These are phyloP conservation scores for Aethina tumida DNA, from an alignment of 1,140 invertebrate species.

Conservation along the genomic window DNA sequence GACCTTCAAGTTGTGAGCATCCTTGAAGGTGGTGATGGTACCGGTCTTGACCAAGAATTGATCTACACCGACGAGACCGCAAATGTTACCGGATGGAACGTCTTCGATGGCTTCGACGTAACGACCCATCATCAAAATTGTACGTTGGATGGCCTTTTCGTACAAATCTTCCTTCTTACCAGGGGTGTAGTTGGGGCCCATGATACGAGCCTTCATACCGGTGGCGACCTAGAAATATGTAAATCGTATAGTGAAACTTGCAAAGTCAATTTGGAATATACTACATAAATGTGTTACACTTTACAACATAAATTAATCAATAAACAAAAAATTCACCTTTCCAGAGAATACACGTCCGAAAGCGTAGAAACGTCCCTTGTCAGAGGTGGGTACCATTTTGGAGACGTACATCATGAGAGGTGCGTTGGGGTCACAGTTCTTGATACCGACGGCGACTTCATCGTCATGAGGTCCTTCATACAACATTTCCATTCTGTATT, in stretches of 20 bases:
- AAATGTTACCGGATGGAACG: slow-evolving; percentile 99
- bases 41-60: slow-evolving; percentile 99
- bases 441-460: slow-evolving; percentile 77
- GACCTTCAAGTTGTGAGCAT: slow-evolving; percentile 98
- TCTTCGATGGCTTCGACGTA: slow-evolving; percentile 99
- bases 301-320: too few species aligned
- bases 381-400: slow-evolving; percentile 99
- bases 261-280: too few species aligned
- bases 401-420: slow-evolving; percentile 99
- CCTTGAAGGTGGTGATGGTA: slow-evolving; percentile 97
- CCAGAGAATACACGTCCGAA: slow-evolving; percentile 99
- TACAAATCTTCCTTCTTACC: slow-evolving; percentile 99
- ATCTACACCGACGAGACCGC: slow-evolving; percentile 98
- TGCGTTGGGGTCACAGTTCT: slow-evolving; percentile 91
- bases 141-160: slow-evolving; percentile 98
- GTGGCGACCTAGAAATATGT: too few species aligned
- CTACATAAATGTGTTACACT: too few species aligned
- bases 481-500: slow-evolving; percentile 98
- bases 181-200: slow-evolving; percentile 95
- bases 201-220: slow-evolving; percentile 93
- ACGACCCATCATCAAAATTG: slow-evolving; percentile 99
- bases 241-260: too few species aligned
- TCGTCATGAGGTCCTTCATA: slow-evolving; percentile 98
- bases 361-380: slow-evolving; percentile 99
- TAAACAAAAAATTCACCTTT: too few species aligned